A percentile compares a stretch with the other conserved stretches of the same genome.
phyloP scores from a whole-genome alignment of 92 coral and sea anemone genomes.

The Nematostella vectensis region DNA sequence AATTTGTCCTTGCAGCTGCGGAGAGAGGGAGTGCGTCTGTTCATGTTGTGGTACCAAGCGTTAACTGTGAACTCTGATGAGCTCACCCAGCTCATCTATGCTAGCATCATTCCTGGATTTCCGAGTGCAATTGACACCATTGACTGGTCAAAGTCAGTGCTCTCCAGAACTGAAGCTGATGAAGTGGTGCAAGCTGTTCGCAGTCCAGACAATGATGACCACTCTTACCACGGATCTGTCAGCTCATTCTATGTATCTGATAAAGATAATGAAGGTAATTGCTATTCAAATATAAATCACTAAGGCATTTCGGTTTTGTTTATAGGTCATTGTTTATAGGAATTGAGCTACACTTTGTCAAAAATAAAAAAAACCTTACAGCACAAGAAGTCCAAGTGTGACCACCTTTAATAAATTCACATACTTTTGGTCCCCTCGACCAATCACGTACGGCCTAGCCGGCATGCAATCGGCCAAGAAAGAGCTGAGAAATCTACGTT shows the following conservation, averaged over 20 bases:
- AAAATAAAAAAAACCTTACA: too few relatives aligned
- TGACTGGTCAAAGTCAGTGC: constrained; percentile 53
- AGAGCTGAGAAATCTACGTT: too few relatives aligned
- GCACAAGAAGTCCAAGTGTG: too few relatives aligned
- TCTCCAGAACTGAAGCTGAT: constrained; percentile 59
- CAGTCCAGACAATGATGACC: constrained; percentile 52
- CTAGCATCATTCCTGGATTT: constrained; percentile 89
- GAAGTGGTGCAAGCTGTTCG: constrained; percentile 60
- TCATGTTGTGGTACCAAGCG: constrained; percentile 89
- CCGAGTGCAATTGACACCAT: constrained; percentile 68
- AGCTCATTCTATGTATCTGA: constrained; percentile 46
- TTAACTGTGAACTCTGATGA: constrained; percentile 75
- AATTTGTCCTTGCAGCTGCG: constrained; percentile 37
- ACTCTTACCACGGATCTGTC: constrained; percentile 23
- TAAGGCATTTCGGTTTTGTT: too few relatives aligned
- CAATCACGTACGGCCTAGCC: too few relatives aligned
- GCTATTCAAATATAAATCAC: not conserved
- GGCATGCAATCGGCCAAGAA: too few relatives aligned
- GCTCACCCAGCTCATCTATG: constrained; percentile 76
- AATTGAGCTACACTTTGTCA: too few relatives aligned
- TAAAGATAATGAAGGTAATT: constrained; percentile 65
- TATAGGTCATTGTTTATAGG: too few relatives aligned
- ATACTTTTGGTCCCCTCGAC: too few relatives aligned
- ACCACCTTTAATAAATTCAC: too few relatives aligned
- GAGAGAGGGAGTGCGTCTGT: constrained; percentile 80